Evolutionary conservation across 2,888 invertebrate species (phyloP).

Genomic region (Brenthis hecate): DNA sequence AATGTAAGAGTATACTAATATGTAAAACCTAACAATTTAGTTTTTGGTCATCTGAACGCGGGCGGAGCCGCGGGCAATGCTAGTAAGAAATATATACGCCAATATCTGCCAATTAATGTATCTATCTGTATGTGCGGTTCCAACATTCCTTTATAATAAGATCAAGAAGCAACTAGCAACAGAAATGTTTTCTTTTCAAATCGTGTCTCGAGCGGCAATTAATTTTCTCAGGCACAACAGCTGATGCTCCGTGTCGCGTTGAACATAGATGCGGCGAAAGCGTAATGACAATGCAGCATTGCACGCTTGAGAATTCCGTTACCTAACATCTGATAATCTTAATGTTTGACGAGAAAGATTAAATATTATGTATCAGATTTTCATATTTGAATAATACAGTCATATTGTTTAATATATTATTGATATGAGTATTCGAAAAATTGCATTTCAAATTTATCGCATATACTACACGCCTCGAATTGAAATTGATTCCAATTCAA

Average conservation of each 20-base stretch:
- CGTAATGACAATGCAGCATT: slow-evolving; percentile 51
- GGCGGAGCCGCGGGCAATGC: too few relatives aligned
- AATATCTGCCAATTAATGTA: slow-evolving; percentile 10
- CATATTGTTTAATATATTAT: background rate
- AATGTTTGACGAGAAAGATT: slow-evolving; percentile 23
- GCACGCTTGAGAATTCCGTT: slow-evolving; percentile 44
- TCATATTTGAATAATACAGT: background rate
- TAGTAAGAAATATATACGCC: slow-evolving; percentile 12
- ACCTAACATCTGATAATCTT: slow-evolving; percentile 46
- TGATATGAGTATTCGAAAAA: background rate
- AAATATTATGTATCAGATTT: background rate
- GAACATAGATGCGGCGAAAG: slow-evolving; percentile 69
- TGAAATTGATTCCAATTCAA: too few relatives aligned
- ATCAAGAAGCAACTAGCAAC: slow-evolving; percentile 24
- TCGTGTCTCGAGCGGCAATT: slow-evolving; percentile 59
- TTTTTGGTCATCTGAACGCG: too few relatives aligned
- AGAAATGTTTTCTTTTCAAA: slow-evolving; percentile 43
- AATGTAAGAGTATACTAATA: too few relatives aligned
- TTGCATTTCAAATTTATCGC: too few relatives aligned
- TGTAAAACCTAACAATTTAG: too few relatives aligned
- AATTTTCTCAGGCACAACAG: slow-evolving; percentile 68
- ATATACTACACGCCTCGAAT: too few relatives aligned
- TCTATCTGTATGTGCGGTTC: background rate
- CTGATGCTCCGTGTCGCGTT: slow-evolving; percentile 67
- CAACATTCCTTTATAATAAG: slow-evolving; percentile 18